Evolutionary conservation across 2,113 vertebrate species (phyloP).

Genomic region (Podilymbus podiceps): DNA sequence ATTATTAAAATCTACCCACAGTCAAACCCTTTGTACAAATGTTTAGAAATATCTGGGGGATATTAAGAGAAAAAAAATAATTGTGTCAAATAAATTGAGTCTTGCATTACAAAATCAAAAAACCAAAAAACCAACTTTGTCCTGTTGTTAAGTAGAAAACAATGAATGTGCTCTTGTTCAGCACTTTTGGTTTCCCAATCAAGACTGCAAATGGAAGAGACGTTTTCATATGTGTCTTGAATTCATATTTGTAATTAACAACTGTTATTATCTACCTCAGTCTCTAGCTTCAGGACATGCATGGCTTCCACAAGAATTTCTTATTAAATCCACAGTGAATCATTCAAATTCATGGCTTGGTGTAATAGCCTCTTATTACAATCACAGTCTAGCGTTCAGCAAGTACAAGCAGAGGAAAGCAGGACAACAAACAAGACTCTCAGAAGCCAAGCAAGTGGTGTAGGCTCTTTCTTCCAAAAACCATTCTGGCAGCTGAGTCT

Average conservation of each 20-base stretch:
- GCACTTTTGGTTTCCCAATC: neutral
- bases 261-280: neutral
- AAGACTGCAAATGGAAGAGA: neutral
- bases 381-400: neutral
- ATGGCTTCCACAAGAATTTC: neutral
- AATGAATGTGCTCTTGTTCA: neutral
- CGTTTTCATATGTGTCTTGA: neutral
- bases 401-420: neutral
- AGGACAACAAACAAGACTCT: neutral
- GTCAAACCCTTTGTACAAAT: neutral
- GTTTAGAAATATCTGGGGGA: neutral
- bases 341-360: neutral
- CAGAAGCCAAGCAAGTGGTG: neutral
- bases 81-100: neutral
- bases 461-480: neutral
- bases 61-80: neutral
- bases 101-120: neutral
- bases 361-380: neutral
- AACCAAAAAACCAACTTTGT: neutral
- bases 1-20: neutral
- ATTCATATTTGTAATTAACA: neutral
- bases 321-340: neutral
- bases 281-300: neutral
- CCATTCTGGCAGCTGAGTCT: neutral
- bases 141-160: neutral